Evolutionary conservation across 2,888 invertebrate genomes (phyloP).

Genomic region (Megaustenia siamemsis): DNA sequence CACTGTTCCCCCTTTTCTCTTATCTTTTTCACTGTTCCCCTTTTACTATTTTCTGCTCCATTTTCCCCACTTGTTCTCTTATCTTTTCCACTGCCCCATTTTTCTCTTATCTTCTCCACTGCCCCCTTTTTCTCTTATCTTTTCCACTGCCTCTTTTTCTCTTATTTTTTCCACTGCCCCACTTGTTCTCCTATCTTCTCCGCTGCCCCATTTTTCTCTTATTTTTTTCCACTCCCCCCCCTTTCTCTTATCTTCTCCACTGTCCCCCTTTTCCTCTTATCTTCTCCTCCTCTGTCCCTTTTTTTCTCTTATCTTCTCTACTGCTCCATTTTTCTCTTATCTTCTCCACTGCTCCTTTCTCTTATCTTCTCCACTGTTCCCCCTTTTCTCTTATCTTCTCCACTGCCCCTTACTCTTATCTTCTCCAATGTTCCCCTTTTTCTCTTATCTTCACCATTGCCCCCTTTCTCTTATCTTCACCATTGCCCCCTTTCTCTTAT

Average conservation of each 20-base stretch:
- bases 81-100: not conserved
- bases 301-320: not conserved
- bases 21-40: not conserved
- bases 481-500: too few relatives aligned
- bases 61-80: not conserved
- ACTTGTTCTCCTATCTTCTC: not conserved
- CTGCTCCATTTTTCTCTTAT: not conserved
- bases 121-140: not conserved
- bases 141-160: not conserved
- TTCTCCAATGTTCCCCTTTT: not conserved
- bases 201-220: not conserved
- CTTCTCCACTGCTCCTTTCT: not conserved
- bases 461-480: too few relatives aligned
- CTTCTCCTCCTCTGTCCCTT: not conserved
- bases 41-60: not conserved
- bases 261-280: not conserved
- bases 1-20: not conserved
- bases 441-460: too few relatives aligned
- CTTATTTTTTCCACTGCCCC: not conserved
- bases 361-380: too few relatives aligned
- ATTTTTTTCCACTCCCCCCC: not conserved
- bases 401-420: too few relatives aligned
- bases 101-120: not conserved
- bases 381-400: too few relatives aligned
- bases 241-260: not conserved